phyloP scores from a whole-genome alignment of 2,113 vertebrate species.

The Rhipidura dahli region DNA sequence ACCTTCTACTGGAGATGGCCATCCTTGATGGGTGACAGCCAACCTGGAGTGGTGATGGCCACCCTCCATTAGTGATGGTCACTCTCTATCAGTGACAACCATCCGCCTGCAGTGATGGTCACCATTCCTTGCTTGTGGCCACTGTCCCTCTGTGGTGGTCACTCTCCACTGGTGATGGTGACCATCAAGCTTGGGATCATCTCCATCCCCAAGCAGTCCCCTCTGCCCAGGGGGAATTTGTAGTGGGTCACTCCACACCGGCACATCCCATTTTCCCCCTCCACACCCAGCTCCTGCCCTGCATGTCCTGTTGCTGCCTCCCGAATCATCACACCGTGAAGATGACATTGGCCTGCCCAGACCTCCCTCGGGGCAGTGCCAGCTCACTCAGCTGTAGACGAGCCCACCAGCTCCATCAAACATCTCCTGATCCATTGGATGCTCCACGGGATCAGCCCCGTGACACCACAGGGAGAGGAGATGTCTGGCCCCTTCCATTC shows the following conservation, averaged over 20 bases:
- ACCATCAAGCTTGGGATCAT: neutral
- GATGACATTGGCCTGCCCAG: neutral
- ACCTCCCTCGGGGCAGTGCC: neutral
- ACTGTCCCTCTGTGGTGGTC: accelerated
- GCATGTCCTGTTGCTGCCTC: neutral
- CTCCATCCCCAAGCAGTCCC: neutral
- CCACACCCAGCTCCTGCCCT: neutral
- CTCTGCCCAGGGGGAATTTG: neutral
- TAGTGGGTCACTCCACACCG: accelerated
- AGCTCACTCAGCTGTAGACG: neutral
- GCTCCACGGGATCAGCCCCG: neutral
- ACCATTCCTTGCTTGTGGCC: neutral
- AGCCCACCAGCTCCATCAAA: neutral
- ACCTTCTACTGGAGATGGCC: neutral
- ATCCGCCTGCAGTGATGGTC: accelerated
- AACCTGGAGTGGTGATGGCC: neutral
- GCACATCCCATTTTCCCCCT: neutral
- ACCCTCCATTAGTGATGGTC: neutral
- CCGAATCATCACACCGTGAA: accelerated
- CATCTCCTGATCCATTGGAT: neutral
- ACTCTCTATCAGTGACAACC: neutral
- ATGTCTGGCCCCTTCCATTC: neutral
- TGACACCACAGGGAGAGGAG: neutral
- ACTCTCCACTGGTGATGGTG: neutral
- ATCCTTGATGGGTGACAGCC: neutral